Evolutionary conservation across 2,888 invertebrate species (phyloP), one percentile per base, ranked within the genome.

Genomic region (Muscina levida): DNA sequence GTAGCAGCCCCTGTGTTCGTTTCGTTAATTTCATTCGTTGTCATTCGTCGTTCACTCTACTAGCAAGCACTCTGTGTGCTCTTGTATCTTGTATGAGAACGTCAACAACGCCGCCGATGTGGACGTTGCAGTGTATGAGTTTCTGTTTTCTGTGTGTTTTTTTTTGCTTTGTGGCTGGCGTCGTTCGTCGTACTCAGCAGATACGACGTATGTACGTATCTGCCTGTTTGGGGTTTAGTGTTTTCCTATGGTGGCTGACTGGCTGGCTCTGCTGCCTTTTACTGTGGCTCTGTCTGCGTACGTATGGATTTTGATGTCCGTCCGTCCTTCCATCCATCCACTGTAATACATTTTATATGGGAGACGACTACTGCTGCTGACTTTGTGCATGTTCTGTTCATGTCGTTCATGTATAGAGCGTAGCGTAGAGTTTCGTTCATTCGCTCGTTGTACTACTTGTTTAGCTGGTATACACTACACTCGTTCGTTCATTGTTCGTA

Each of bases 131-230:
- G 31, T 31, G 31, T 31, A 8, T 31, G 31, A 31, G 31, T 31
- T 31, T 5, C 8, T 31, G 3, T 31, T 31, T n/a, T n/a, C n/a
- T n/a, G 66, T 78, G 70, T 70, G 73, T 65, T 73, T 74, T 79
- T 51, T 74, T 70, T 56, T 78, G 77, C n/a, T 73, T 72, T 71
- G 71, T 78, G 73, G 57, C 70, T 79, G 79, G 71, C 79, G 79
- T 72, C 74, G 74, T 66, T 26, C 70, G 71, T 66, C 70, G 79
- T 74, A 71, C 51, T 26, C 15, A 24, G 57, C 19, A 39, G 39
- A 13, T 19, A 37, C 31, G 31, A 37, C 31, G 31, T 31, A 31
- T 77, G 67, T 31, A 31, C 31, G 8, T n/a, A 31, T 31, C 31
- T 31, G 31, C 31, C 31, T 31, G 4, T 5, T 8, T 31, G 31